Percentiles rank a stretch among this genome's conserved stretches.
These are phyloP conservation scores for Drosophila barbarae DNA, from an alignment of 2,888 invertebrate species.

Conservation along the genomic window DNA sequence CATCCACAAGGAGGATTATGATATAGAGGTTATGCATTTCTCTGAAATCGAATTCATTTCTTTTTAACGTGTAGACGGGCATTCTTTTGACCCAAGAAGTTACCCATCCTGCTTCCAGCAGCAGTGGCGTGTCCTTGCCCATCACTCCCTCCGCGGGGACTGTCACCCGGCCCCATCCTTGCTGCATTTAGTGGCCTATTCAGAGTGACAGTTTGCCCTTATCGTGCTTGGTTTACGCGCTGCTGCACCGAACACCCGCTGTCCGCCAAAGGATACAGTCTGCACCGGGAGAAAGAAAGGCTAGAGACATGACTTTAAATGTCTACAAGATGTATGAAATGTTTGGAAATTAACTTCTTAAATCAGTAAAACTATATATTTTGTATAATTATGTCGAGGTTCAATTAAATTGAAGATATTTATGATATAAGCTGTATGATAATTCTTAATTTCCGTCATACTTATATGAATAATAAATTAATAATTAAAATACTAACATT, in stretches of 20 bases:
- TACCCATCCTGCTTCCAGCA: conserved; percentile 1
- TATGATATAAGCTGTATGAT: background rate
- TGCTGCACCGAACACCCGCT: conserved; percentile 45
- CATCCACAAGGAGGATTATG: background rate
- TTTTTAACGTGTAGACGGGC: background rate
- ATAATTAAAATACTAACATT: too few relatives aligned
- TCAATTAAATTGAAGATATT: background rate
- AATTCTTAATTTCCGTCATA: too few relatives aligned
- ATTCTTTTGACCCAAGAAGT: conserved; percentile 2
- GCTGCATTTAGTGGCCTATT: conserved; percentile 63
- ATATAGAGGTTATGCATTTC: too few relatives aligned
- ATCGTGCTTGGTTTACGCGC: conserved; percentile 62
- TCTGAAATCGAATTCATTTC: background rate
- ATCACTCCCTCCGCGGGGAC: too few relatives aligned
- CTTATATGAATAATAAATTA: too few relatives aligned
- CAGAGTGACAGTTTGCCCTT: conserved; percentile 64
- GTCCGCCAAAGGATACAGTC: background rate
- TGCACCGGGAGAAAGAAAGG: background rate
- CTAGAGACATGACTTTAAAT: background rate
- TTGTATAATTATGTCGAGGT: background rate
- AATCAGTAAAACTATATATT: too few relatives aligned
- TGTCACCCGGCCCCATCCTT: conserved; percentile 12
- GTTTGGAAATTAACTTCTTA: too few relatives aligned
- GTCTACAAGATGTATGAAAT: background rate
- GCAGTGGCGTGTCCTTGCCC: conserved; percentile 2